Evolutionary conservation across 2,888 invertebrate genomes (phyloP).

Genomic region (Caenorhabditis macrosperma): DNA sequence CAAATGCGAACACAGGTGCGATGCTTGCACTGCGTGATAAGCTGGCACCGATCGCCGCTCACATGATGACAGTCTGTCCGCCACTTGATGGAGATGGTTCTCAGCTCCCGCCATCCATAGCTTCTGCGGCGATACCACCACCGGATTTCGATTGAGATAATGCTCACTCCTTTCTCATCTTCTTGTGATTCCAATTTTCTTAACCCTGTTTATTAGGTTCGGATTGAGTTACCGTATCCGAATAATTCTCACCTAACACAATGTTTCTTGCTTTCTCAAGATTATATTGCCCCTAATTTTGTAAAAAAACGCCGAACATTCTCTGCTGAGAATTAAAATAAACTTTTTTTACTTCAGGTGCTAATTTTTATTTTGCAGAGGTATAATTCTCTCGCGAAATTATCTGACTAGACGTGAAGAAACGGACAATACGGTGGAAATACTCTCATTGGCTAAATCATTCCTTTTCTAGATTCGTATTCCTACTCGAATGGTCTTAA

Average conservation of each 20-base stretch:
- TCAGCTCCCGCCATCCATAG: slow-evolving; percentile 15
- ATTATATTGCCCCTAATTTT: not conserved
- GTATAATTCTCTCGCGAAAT: not conserved
- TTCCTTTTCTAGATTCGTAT: slow-evolving; percentile 3
- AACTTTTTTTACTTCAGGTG: not conserved
- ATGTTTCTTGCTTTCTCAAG: not conserved
- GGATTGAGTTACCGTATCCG: not conserved
- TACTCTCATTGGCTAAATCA: not conserved
- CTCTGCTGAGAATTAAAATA: slow-evolving; percentile 18
- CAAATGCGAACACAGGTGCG: slow-evolving; percentile 48
- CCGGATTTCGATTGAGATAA: slow-evolving; percentile 25
- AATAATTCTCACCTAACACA: slow-evolving; percentile 8
- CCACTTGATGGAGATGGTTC: slow-evolving; percentile 43
- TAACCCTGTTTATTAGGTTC: not conserved
- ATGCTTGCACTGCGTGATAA: slow-evolving; percentile 53
- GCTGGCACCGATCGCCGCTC: slow-evolving; percentile 41
- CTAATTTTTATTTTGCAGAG: not conserved
- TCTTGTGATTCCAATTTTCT: slow-evolving; percentile 22
- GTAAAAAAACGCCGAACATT: slow-evolving; percentile 21
- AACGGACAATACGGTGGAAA: not conserved
- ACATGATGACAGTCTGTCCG: slow-evolving; percentile 49
- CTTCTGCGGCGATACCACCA: slow-evolving; percentile 30
- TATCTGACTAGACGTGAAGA: slow-evolving; percentile 2
- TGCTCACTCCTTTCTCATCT: not conserved
- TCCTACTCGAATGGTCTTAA: slow-evolving; percentile 41